These are phyloP conservation scores for Sturmia bella DNA, from an alignment of 2,888 invertebrate species.

Conservation along the genomic window DNA sequence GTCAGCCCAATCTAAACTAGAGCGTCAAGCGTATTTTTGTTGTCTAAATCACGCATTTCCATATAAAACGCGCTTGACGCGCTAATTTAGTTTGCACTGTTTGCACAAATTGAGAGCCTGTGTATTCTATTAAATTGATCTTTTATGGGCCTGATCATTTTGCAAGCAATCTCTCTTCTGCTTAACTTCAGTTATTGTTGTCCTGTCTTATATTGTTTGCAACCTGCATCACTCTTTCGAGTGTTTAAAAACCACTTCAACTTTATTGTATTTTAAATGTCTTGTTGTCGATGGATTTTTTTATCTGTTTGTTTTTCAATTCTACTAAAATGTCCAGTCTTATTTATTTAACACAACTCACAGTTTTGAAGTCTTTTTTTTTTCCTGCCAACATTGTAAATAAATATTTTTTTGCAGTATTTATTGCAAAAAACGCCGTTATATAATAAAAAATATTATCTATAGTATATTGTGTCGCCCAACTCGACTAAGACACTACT, in stretches of 20 bases:
- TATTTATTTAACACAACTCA: slow-evolving; percentile 17
- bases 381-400: slow-evolving; percentile 11
- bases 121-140: too few species aligned
- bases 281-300: slow-evolving; percentile 26
- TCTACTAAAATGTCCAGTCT: slow-evolving; percentile 52
- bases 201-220: not conserved
- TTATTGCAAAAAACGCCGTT: slow-evolving; percentile 53
- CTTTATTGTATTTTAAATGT: slow-evolving; percentile 33
- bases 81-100: too few species aligned
- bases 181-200: not conserved
- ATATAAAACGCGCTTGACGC: too few species aligned
- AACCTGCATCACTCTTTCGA: not conserved
- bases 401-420: slow-evolving; percentile 49
- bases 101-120: too few species aligned
- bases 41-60: too few species aligned
- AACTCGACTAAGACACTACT: slow-evolving; percentile 59
- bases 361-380: slow-evolving; percentile 1
- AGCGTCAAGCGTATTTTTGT: too few species aligned
- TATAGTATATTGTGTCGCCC: slow-evolving; percentile 21
- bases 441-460: slow-evolving; percentile 53
- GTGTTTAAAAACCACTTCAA: slow-evolving; percentile 41
- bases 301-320: slow-evolving; percentile 6
- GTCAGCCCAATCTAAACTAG: too few species aligned
- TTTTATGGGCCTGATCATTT: too few species aligned
- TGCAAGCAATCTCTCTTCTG: too few species aligned